Evolutionary conservation across 2,797 vertebrate genomes (phyloP), one percentile per base, ranked within the genome.

Genomic region (Sebastes taczanowskii): DNA sequence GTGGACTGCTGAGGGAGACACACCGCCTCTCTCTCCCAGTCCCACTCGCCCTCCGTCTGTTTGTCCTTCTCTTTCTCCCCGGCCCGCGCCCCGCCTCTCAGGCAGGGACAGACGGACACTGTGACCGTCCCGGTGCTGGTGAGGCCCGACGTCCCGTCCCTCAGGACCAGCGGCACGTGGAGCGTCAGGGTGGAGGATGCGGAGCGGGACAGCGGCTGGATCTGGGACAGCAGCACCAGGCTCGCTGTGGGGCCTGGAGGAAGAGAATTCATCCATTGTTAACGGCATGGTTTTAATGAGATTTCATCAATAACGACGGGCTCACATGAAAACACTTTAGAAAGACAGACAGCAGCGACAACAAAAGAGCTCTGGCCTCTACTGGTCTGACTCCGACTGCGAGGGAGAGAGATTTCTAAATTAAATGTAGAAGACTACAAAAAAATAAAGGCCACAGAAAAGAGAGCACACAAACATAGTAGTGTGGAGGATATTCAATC

Each of bases 111-210:
- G 58, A 98, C 89, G 4, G 97, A 97, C 87, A 98, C 95, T 0
- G 97, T 98, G 92, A 98, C 96, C 0, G 97, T 98, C 72, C 96
- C 96, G 0, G 96, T 97, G 89, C 96, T 97, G 84, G 96, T 97
- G 85, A 97, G 95, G 11, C 96, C 95, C 0, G 97, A 97, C 14
- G 94, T 95, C 62, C 96, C 96, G 7, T 98, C 97, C 85, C 95
- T 94, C 67, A 98, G 94, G 80, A 97, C 92, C 79, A 98, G 92
- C 0, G 97, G 97, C 80, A 98, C 95, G 52, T 96, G 92, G 61
- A 98, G 94, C 11, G 96, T 96, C 60, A 96, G 89, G 46, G 94
- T 95, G 78, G 96, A 96, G 53, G 95, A 95, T 0, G 91, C 74
- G 18, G 94, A 95, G 66, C 95, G 95, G 58, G 95, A 95, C 88